Base-by-base conservation (phyloP, 1,140 invertebrate species). In the Stratiolaelaps scimitus region DNA sequence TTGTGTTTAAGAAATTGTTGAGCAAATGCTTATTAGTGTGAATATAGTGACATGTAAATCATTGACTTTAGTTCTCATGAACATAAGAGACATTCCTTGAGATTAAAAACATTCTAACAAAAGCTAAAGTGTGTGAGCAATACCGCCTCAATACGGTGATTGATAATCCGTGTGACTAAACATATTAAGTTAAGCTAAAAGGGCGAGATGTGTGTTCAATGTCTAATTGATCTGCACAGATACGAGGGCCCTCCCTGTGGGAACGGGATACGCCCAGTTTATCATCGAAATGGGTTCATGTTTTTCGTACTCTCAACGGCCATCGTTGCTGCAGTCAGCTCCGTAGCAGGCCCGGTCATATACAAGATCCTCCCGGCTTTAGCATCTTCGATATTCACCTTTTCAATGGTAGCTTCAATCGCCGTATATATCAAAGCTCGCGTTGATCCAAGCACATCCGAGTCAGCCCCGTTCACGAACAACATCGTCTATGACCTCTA, bases 401-500 rank as follows among this genome's bases (percentile, higher is more conserved):
- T 48, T 19, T 4, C 19, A 23, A 48, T 48, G 28, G 20, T 48
- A 4, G 47, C 47, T 28, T 4, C 47, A 48, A 23, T 48, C 19
- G 15, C 47, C 15, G 47, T 28, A 19, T 48, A 48, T 28, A 23
- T 4, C 4, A 48, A 48, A 28, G 47, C 47, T 7, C 28, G 47
- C 28, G 7, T 48, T 19, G 47, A 19, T 7, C 47, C 47, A 28
- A 28, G 28, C 28, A 19, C 47, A 28, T 48, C 47, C 4, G 19
- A 48, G 15, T 6, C 19, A 23, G 20, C 47, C 28, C 7, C 47
- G 47, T 28, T 28, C 28, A 23, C 47, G 4, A n/a, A n/a, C n/a
- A 48, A 48, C 47, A 19, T 48, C 47, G 15, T 48, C 15, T 48
- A 19, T 48, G 47, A 48, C 47, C 19, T 48, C 47, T 48, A 23